These are phyloP conservation scores for Fregetta grallaria DNA, from an alignment of 2,113 vertebrate species.

Conservation along the genomic window DNA sequence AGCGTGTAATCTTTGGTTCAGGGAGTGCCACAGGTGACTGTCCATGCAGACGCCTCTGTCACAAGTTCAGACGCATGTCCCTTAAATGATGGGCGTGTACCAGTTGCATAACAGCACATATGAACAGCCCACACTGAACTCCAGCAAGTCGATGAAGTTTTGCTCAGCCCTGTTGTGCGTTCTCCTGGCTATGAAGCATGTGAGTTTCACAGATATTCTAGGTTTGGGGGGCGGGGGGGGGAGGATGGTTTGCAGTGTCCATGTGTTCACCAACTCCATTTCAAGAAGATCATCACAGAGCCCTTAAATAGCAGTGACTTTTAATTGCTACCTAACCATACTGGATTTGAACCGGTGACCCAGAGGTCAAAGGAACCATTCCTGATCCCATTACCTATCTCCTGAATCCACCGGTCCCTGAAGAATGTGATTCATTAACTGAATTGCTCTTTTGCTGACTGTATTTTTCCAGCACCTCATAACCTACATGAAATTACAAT, in stretches of 20 bases:
- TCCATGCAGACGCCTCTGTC: not conserved
- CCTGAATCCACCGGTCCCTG: not conserved
- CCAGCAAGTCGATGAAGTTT: not conserved
- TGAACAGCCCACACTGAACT: not conserved
- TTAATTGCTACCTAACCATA: not conserved
- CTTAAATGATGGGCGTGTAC: accelerated
- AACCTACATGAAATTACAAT: conserved; percentile 54
- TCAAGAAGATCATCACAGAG: not conserved
- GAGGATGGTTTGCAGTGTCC: not conserved
- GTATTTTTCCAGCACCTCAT: conserved; percentile 28
- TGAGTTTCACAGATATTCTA: not conserved
- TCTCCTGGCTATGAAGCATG: not conserved
- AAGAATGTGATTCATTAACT: conserved; percentile 43
- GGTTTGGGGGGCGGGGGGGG: too few species aligned
- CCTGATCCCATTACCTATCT: not conserved
- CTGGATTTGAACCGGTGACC: not conserved
- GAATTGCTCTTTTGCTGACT: conserved; percentile 51
- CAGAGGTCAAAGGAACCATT: conserved; percentile 2
- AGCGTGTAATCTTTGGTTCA: not conserved
- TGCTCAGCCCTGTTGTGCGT: not conserved
- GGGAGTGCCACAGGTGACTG: accelerated
- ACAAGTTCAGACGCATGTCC: not conserved
- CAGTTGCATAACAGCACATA: accelerated
- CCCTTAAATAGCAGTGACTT: not conserved
- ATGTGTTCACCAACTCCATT: not conserved